phyloP scores from a whole-genome alignment of 2,113 vertebrate genomes.

The Nyctereutes procyonoides region DNA sequence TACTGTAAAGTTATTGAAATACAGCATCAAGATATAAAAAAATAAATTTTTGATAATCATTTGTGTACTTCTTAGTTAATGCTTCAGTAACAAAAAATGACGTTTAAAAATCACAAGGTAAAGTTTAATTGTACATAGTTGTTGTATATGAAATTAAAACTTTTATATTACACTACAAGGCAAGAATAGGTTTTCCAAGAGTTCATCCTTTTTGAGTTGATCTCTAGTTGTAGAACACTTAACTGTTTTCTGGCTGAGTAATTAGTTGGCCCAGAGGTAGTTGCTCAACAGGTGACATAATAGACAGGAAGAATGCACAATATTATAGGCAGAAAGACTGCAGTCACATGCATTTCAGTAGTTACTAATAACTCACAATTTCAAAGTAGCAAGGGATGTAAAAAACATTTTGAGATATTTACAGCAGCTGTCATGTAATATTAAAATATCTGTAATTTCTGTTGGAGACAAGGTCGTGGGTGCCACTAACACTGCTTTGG shows the following conservation, averaged over 20 bases:
- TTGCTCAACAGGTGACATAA: slow-evolving; percentile 27
- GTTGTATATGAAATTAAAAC: neutral
- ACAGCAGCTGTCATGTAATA: neutral
- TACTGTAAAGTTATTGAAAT: neutral
- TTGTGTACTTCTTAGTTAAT: slow-evolving; percentile 46
- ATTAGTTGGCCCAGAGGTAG: slow-evolving; percentile 12
- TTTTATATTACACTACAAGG: neutral
- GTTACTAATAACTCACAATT: neutral
- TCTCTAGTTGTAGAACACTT: slow-evolving; percentile 9
- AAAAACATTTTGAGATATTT: slow-evolving; percentile 29
- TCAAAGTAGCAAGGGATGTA: neutral
- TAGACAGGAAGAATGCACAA: slow-evolving; percentile 12
- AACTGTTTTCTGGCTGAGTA: neutral
- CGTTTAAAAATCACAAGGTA: slow-evolving; percentile 29
- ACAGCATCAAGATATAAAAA: slow-evolving; percentile 36
- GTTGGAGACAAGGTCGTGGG: neutral
- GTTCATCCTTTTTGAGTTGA: neutral
- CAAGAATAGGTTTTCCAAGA: neutral
- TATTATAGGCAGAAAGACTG: neutral
- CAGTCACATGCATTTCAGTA: neutral
- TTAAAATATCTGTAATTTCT: slow-evolving; percentile 43
- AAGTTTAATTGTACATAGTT: slow-evolving; percentile 42
- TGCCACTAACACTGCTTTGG: slow-evolving; percentile 26
- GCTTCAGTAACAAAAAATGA: neutral
- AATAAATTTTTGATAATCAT: slow-evolving; percentile 20